Evolutionary conservation across 2,888 invertebrate genomes (phyloP), one percentile per base, ranked within the genome.

Genomic region (Tiliacea aurago): DNA sequence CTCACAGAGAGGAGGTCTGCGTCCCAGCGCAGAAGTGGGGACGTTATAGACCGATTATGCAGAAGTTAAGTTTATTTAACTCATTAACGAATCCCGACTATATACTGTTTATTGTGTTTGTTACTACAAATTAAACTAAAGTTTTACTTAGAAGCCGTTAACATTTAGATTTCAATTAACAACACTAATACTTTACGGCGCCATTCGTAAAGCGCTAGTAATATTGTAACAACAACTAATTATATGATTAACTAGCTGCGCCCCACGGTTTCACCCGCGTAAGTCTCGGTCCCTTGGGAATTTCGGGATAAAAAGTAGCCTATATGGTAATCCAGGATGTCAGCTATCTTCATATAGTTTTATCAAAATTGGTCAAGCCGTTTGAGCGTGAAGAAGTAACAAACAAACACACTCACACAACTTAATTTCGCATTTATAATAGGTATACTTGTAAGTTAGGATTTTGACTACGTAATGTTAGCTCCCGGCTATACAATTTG

Each of bases 161-260:
- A 55, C 41, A 78, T 70, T 75, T 55, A 49, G 43, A 59, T 64
- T 64, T 41, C 3, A 76, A 61, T 63, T 37, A 59, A 11, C 55
- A 55, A 76, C 64, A 64, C 45, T 59, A 59, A 49, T n/a, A 55
- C 51, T 76, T 76, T 71, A 76, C 55, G n/a, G 13, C 49, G 41
- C 49, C 55, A n/a, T n/a, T 37, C 20, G 43, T 28, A 55, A 28
- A 66, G 20, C 13, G 20, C 49, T 18, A 7, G 61, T 33, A 28
- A 51, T 13, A 62, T 51, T 70, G 43, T 51, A 55, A 58, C 18
- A 59, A 43, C 59, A 23, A 43, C 1, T 28, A 13, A 45, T 63
- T 56, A 53, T 62, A 28, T 69, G 41, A 49, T 75, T 63, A 63
- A 28, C 4, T 37, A 37, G 37, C 5, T 37, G 2, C 4, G 2